Conservation (phyloP, 2,113 vertebrate species). For the Azemiops feae region DNA sequence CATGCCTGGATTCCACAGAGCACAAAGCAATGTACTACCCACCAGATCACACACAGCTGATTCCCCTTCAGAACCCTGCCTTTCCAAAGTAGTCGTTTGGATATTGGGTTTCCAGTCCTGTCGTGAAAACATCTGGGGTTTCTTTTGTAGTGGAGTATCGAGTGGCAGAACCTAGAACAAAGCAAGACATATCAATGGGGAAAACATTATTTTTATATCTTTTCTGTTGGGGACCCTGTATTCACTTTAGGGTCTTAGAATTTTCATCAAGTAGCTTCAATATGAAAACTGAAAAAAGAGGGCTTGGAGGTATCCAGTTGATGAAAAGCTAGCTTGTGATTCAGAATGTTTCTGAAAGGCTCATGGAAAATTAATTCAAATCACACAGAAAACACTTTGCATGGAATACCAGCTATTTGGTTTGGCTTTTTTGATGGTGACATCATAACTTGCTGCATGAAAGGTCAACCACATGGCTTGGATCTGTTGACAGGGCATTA, state of each 20-base stretch:
- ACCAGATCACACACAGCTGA: neutral
- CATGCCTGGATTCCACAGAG: neutral
- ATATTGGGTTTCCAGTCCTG: neutral
- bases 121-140: neutral
- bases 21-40: neutral
- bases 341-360: neutral
- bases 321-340: neutral
- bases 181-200: neutral
- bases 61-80: neutral
- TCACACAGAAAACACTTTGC: neutral
- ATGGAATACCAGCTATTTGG: neutral
- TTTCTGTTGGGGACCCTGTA: neutral
- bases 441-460: neutral
- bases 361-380: neutral
- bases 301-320: neutral
- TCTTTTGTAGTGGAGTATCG: neutral
- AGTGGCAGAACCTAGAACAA: neutral
- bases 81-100: neutral
- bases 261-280: neutral
- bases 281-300: neutral
- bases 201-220: neutral
- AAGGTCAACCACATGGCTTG: neutral
- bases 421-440: neutral
- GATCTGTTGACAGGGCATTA: neutral
- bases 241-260: no score